Conservation (phyloP, 1,140 invertebrate species). For the Drosophila mojavensis region DNA sequence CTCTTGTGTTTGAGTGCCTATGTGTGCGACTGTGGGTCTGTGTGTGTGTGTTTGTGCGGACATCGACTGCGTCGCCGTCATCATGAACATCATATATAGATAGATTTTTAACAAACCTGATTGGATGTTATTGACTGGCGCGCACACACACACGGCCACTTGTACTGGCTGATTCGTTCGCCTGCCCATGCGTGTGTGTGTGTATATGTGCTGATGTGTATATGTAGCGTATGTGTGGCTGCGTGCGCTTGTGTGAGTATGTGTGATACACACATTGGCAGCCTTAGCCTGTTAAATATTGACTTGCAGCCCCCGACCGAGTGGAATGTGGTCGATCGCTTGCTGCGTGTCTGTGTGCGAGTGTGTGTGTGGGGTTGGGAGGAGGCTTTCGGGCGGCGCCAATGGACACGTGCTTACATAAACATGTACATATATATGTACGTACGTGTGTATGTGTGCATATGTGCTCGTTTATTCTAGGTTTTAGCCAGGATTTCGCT, state of each 20-base stretch:
- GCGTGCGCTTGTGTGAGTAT: constrained; percentile 7
- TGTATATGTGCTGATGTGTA: not conserved
- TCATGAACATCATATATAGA: constrained; percentile 83
- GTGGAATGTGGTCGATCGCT: constrained; percentile 42
- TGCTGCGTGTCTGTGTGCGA: not conserved
- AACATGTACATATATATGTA: not conserved
- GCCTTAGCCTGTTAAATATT: constrained; percentile 41
- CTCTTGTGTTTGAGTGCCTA: constrained; percentile 8
- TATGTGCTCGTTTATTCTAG: not conserved
- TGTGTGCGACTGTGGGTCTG: constrained; percentile 20
- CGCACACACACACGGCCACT: constrained; percentile 64
- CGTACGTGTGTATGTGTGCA: not conserved
- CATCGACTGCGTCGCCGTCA: constrained; percentile 80
- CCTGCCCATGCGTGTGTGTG: constrained; percentile 41
- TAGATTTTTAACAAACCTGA: constrained; percentile 84
- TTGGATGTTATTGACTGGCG: constrained; percentile 84
- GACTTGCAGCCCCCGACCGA: constrained; percentile 35
- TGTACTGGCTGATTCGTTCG: constrained; percentile 72
- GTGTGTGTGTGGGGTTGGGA: not conserved
- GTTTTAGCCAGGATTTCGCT: not conserved
- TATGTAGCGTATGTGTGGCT: constrained; percentile 3
- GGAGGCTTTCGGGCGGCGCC: constrained; percentile 32
- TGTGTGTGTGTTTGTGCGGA: constrained; percentile 65
- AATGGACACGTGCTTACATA: constrained; percentile 47
- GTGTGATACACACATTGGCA: constrained; percentile 35